Evolutionary conservation across 2,888 invertebrate genomes (phyloP), one percentile per base, ranked within the genome.

Genomic region (Microctonus hyperodae): DNA sequence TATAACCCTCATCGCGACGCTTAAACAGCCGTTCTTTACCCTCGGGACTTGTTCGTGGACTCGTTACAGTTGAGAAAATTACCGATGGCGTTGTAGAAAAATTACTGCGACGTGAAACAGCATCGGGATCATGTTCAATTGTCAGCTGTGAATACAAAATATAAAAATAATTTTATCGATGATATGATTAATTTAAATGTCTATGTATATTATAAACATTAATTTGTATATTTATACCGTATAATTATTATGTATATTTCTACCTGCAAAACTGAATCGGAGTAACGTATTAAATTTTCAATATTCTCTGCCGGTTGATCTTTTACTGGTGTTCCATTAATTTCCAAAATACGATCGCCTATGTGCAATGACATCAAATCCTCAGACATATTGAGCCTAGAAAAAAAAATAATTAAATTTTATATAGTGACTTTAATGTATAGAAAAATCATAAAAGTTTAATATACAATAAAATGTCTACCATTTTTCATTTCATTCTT

Each of bases 311-410:
- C 86, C 0, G 93, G 91, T 62, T 91, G 90, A 79, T 93, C 92
- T 78, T 89, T 90, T 0, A 96, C 92, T 0, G 95, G 93, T 0
- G 93, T 90, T 2, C 97, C 96, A 86, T 97, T 96, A 58, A 97
- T 94, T 87, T 97, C 97, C 70, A 97, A 86, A 73, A 97, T 95
- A 78, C 91, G 88, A 85, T 97, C 97, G n/a, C 97, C 97, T 74
- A 96, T 91, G 82, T 93, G 95, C 64, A 96, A 86, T 9, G 93
- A 91, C 87, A 94, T 91, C 66, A 94, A 86, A 72, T 93, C 93
- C 76, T 91, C 91, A 75, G 92, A 91, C 67, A 93, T 90, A 79
- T 94, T 94, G 77, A 95, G 88, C 83, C 95, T 95, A 84, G 37
- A 85, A 81, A 64, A 16, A n/a, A 68, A 33, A n/a, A n/a, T n/a